phyloP scores from a whole-genome alignment of 2,113 vertebrate species.

The Poicephalus gulielmi region DNA sequence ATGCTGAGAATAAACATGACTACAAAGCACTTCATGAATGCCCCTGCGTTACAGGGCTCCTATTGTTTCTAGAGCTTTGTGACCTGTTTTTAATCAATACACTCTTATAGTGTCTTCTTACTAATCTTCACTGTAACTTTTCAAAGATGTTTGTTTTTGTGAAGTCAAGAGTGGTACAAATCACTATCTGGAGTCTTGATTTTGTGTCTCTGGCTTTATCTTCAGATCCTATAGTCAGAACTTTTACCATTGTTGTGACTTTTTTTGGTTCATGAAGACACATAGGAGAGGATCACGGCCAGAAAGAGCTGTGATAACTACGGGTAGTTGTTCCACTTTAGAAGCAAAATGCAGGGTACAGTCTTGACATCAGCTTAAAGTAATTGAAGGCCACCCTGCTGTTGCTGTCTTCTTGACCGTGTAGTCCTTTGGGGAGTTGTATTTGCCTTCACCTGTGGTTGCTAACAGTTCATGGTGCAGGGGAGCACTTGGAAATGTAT shows the following conservation, averaged over 20 bases:
- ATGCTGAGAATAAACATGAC: neutral
- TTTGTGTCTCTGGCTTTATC: neutral
- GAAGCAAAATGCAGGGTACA: neutral
- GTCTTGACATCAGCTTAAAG: neutral
- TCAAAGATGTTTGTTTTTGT: neutral
- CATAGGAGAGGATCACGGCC: neutral
- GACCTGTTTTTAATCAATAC: neutral
- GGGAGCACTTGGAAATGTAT: neutral
- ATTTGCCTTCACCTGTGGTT: neutral
- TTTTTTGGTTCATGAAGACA: neutral
- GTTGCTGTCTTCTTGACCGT: neutral
- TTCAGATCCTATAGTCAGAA: neutral
- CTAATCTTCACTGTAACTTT: neutral
- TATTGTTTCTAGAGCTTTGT: neutral
- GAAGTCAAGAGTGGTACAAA: neutral
- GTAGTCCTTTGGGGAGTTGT: neutral
- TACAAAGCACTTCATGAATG: neutral
- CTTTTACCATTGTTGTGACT: neutral
- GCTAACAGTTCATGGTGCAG: neutral
- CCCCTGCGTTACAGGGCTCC: neutral
- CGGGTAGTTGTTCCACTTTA: fast-evolving
- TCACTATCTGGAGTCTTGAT: neutral
- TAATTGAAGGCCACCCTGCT: neutral
- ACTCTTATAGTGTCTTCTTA: neutral
- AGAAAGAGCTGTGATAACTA: neutral